phyloP scores from a whole-genome alignment of 2,113 vertebrate species.

The Blennius ocellaris region DNA sequence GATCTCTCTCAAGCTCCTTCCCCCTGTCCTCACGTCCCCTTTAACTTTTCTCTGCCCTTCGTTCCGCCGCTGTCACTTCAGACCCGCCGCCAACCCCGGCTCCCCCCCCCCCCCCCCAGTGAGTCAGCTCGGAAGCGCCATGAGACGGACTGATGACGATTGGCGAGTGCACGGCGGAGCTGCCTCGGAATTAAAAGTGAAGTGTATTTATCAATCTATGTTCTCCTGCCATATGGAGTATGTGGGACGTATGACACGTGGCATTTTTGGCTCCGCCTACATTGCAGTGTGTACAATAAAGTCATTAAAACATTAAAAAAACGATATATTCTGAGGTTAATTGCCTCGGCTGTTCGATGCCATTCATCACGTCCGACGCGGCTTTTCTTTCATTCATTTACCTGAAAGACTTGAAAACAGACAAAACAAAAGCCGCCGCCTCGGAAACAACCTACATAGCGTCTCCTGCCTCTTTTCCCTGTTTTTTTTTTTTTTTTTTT shows the following conservation, averaged over 20 bases:
- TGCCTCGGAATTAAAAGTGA: neutral
- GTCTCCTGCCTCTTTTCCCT: slow-evolving; percentile 38
- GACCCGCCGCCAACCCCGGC: neutral
- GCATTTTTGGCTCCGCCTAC: neutral
- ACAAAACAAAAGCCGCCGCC: slow-evolving; percentile 41
- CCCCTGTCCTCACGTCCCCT: slow-evolving; percentile 49
- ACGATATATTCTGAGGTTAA: neutral
- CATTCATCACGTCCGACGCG: slow-evolving; percentile 31
- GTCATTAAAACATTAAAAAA: slow-evolving; percentile 14
- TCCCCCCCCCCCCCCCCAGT: slow-evolving; percentile 19
- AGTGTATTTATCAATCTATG: neutral
- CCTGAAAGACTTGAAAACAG: slow-evolving; percentile 51
- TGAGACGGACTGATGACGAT: slow-evolving; percentile 17
- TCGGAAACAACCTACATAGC: slow-evolving; percentile 63
- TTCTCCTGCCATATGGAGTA: slow-evolving; percentile 13
- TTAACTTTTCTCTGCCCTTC: slow-evolving; percentile 45
- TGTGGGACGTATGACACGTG: no score
- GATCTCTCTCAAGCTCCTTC: slow-evolving; percentile 63
- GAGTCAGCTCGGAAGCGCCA: slow-evolving; percentile 22
- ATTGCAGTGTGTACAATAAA: slow-evolving; percentile 13
- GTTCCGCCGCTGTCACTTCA: slow-evolving; percentile 2
- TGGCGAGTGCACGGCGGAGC: neutral
- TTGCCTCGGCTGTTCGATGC: slow-evolving; percentile 36
- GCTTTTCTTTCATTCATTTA: neutral
- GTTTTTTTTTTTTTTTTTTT: no score